phyloP scores from a whole-genome alignment of 2,888 invertebrate genomes.

The Panopea generosa region DNA sequence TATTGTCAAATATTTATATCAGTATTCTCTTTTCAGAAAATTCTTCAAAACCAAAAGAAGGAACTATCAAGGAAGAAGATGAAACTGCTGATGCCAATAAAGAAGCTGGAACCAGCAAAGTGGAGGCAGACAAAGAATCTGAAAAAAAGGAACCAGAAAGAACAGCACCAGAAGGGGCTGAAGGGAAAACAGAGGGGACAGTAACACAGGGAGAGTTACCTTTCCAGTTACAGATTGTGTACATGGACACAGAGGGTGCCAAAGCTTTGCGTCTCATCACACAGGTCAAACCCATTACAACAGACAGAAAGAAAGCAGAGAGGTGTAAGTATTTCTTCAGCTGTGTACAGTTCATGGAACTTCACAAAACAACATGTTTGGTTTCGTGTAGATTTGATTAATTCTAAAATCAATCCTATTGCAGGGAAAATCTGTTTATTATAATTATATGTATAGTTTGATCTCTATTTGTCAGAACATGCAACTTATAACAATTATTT shows the following conservation, averaged over 20 bases:
- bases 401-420: too few species aligned
- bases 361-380: too few species aligned
- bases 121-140: background rate
- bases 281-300: conserved; percentile 77
- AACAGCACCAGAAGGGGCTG: background rate
- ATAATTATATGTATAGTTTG: too few species aligned
- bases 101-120: conserved; percentile 3
- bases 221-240: conserved; percentile 82
- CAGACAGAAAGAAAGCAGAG: conserved; percentile 77
- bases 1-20: too few species aligned
- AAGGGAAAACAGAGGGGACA: background rate
- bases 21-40: too few species aligned
- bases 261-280: conserved; percentile 81
- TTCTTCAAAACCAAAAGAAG: background rate
- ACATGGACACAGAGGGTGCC: conserved; percentile 82
- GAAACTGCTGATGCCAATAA: background rate
- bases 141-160: conserved; percentile 1
- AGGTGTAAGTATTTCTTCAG: conserved; percentile 67
- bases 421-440: too few species aligned
- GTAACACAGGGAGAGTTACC: conserved; percentile 70
- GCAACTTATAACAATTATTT: too few species aligned
- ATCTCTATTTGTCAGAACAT: too few species aligned
- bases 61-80: background rate
- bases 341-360: too few species aligned
- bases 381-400: too few species aligned